Percentiles rank a stretch among this genome's conserved stretches.
phyloP scores from a whole-genome alignment of 2,113 vertebrate genomes.

The Hippopotamus amphibius region DNA sequence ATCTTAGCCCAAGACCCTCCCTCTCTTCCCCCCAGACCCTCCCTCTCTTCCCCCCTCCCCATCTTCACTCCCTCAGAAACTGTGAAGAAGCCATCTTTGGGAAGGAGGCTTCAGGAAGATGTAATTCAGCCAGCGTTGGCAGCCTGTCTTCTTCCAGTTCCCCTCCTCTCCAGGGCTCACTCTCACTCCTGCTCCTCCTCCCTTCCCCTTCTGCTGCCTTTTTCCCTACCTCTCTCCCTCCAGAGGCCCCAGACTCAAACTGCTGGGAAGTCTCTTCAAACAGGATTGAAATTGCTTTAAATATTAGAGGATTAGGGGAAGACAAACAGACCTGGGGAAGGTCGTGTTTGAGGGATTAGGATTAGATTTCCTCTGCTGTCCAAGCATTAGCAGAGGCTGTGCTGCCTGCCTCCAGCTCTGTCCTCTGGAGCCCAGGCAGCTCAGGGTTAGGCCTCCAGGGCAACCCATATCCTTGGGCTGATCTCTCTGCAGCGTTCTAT shows the following conservation, averaged over 20 bases:
- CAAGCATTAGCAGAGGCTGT: slow-evolving; percentile 70
- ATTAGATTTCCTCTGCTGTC: slow-evolving; percentile 73
- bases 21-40: not conserved
- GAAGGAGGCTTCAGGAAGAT: not conserved
- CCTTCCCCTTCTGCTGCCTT: not conserved
- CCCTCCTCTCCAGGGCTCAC: not conserved
- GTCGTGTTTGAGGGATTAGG: slow-evolving; percentile 75
- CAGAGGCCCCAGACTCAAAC: slow-evolving; percentile 70
- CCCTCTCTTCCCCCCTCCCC: not conserved
- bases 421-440: slow-evolving; percentile 17
- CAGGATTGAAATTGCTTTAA: slow-evolving; percentile 82
- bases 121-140: not conserved
- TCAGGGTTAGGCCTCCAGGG: not conserved
- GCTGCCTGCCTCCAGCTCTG: not conserved
- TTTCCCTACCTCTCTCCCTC: not conserved
- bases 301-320: slow-evolving; percentile 84
- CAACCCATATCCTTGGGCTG: not conserved
- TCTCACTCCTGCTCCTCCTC: not conserved
- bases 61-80: not conserved
- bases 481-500: not conserved
- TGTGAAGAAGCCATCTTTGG: not conserved
- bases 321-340: slow-evolving; percentile 79
- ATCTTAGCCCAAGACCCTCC: not conserved
- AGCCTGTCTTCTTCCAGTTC: not conserved
- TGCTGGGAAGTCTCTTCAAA: slow-evolving; percentile 81